A percentile compares a stretch with the other conserved stretches of the same genome.
phyloP scores from a whole-genome alignment of 1,140 invertebrate species.

The Meloidogyne hapla region DNA sequence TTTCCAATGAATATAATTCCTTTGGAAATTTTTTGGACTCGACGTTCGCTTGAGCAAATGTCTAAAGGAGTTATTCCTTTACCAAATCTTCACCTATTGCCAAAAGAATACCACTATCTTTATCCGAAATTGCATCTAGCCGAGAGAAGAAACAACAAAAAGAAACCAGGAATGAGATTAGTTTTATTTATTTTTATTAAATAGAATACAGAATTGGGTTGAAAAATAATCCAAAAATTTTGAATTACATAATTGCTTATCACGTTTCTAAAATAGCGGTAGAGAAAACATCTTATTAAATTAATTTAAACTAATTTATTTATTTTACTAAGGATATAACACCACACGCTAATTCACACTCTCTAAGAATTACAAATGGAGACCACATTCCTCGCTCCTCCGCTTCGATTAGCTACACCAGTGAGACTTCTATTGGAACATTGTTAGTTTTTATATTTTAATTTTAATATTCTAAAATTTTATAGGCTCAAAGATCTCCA shows the following conservation, averaged over 20 bases:
- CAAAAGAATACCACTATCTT: slow-evolving; percentile 33
- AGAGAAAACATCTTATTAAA: too few species aligned
- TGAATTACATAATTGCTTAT: too few species aligned
- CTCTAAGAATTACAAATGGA: not conserved
- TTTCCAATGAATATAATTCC: slow-evolving; percentile 49
- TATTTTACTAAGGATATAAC: not conserved
- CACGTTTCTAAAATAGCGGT: too few species aligned
- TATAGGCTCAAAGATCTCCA: not conserved
- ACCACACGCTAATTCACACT: not conserved
- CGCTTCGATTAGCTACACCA: not conserved
- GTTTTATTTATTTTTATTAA: not conserved
- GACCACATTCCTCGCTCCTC: not conserved
- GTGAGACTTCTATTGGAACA: not conserved
- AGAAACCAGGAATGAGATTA: not conserved
- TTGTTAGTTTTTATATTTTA: not conserved
- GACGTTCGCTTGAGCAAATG: slow-evolving; percentile 40
- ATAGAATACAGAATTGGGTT: too few species aligned
- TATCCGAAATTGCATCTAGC: slow-evolving; percentile 46
- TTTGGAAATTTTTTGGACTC: slow-evolving; percentile 51
- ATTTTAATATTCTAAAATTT: not conserved
- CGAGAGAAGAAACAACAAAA: not conserved
- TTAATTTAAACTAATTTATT: not conserved
- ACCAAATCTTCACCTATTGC: slow-evolving; percentile 52
- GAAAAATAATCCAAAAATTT: too few species aligned
- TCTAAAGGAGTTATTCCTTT: slow-evolving; percentile 40